phyloP scores from a whole-genome alignment of 2,888 invertebrate species.

The Pharmacophagus antenor region DNA sequence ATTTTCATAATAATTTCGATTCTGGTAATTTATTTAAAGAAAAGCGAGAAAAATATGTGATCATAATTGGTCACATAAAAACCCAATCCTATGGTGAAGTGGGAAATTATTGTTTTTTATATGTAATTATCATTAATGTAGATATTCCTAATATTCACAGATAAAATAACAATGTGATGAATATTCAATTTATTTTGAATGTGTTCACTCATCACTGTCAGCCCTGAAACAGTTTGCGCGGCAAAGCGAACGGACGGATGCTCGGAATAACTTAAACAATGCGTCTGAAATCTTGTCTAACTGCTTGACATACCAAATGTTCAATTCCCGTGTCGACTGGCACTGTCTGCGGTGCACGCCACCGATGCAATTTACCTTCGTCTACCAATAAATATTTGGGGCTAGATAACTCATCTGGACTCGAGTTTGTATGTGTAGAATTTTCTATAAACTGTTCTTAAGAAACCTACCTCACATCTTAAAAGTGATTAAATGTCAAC shows the following conservation, averaged over 20 bases:
- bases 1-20: too few relatives aligned
- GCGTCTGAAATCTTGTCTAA: constrained; percentile 77
- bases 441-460: background rate
- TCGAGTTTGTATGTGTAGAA: background rate
- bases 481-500: background rate
- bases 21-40: too few relatives aligned
- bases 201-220: constrained; percentile 24
- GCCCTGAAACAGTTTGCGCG: constrained; percentile 51
- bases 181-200: background rate
- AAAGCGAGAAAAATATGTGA: too few relatives aligned
- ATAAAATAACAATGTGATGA: background rate
- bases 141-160: background rate
- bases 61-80: too few relatives aligned
- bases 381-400: constrained; percentile 35
- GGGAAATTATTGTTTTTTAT: too few relatives aligned
- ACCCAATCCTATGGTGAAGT: too few relatives aligned
- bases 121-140: too few relatives aligned
- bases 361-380: constrained; percentile 32
- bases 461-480: background rate
- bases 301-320: constrained; percentile 71
- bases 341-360: constrained; percentile 38
- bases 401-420: constrained; percentile 29
- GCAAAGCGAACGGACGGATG: constrained; percentile 55
- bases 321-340: constrained; percentile 48
- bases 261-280: constrained; percentile 71